Percentiles rank a stretch among this genome's conserved stretches.
Conservation (phyloP, 2,888 invertebrate genomes). For the Hyles lineata region DNA sequence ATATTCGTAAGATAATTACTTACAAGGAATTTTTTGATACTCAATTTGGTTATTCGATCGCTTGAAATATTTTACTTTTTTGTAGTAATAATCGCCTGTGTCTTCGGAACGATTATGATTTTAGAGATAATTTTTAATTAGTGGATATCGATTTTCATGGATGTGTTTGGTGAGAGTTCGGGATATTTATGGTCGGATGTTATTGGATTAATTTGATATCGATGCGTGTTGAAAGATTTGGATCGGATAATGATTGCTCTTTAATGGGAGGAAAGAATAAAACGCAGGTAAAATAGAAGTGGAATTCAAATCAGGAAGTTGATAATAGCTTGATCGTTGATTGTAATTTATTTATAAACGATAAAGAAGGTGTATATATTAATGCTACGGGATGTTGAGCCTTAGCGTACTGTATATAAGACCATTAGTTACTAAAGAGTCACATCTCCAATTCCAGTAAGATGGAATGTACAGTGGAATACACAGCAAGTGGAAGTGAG, state of each 20-base stretch:
- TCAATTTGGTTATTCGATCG: slow-evolving; percentile 22
- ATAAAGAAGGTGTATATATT: too few species aligned
- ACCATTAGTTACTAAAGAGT: too few species aligned
- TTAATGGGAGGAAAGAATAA: slow-evolving; percentile 16
- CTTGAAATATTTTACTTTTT: neutral
- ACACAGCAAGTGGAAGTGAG: too few species aligned
- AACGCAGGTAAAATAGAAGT: neutral
- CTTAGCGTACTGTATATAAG: too few species aligned
- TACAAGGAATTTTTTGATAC: slow-evolving; percentile 20
- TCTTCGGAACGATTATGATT: slow-evolving; percentile 20
- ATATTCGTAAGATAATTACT: slow-evolving; percentile 27
- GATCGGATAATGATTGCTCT: slow-evolving; percentile 14
- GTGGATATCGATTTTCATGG: slow-evolving; percentile 18
- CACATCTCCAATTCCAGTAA: too few species aligned
- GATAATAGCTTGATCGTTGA: neutral
- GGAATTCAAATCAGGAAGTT: neutral
- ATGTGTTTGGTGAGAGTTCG: neutral
- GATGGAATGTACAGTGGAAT: too few species aligned
- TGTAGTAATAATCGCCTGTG: slow-evolving; percentile 11
- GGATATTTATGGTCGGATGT: slow-evolving; percentile 15
- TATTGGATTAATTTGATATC: slow-evolving; percentile 23
- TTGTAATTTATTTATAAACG: neutral
- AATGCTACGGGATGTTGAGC: too few species aligned
- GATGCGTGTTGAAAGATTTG: slow-evolving; percentile 13
- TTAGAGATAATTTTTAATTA: slow-evolving; percentile 26